Evolutionary conservation across 2,797 vertebrate species (phyloP).

Genomic region (Mormyrops attenuatus): DNA sequence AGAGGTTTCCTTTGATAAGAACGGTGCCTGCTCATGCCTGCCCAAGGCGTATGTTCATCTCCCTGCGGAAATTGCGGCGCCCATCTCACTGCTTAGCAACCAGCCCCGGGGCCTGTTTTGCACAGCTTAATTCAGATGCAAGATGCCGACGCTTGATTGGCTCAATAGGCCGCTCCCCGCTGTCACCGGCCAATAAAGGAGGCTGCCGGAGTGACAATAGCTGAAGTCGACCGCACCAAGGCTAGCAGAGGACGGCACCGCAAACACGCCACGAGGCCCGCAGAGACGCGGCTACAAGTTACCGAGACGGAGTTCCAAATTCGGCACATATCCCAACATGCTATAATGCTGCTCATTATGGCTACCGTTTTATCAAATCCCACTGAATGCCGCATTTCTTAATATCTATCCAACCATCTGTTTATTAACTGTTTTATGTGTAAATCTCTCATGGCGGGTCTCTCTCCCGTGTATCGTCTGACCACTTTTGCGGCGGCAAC

Average conservation of each 20-base stretch:
- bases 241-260: constrained; percentile 53
- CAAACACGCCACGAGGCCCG: not conserved
- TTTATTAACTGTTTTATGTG: not conserved
- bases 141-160: constrained; percentile 63
- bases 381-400: not conserved
- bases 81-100: constrained; percentile 76
- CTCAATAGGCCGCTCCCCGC: constrained; percentile 38
- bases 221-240: constrained; percentile 52
- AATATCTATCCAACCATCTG: not conserved
- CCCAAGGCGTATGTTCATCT: constrained; percentile 24
- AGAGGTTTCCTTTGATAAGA: not conserved
- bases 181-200: constrained; percentile 24
- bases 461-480: not conserved
- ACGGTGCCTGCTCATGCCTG: not conserved
- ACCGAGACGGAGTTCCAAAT: not conserved
- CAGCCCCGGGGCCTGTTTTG: constrained; percentile 70
- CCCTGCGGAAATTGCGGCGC: constrained; percentile 51
- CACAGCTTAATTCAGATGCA: constrained; percentile 74
- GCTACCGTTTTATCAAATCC: not conserved
- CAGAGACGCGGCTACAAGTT: not conserved
- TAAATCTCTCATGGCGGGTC: not conserved
- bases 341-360: not conserved
- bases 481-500: not conserved
- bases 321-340: not conserved
- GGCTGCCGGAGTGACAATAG: constrained; percentile 46